phyloP scores from a whole-genome alignment of 1,140 invertebrate species.

The Teleogryllus occipitalis region DNA sequence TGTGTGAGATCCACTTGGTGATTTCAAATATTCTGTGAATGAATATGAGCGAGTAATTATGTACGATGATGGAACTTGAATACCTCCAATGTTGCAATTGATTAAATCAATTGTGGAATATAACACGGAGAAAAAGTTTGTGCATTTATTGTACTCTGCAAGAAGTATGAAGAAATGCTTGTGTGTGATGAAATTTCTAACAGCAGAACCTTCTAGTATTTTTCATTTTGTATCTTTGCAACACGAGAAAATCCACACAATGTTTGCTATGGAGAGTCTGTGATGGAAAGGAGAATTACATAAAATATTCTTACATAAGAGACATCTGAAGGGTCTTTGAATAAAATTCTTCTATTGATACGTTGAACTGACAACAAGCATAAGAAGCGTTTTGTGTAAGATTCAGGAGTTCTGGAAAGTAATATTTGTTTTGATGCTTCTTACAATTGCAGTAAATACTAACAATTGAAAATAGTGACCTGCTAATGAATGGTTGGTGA shows the following conservation, averaged over 20 bases:
- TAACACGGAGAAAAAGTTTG: conserved; percentile 50
- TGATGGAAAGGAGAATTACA: conserved; percentile 26
- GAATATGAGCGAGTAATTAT: conserved; percentile 44
- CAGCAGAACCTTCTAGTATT: conserved; percentile 54
- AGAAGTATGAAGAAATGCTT: conserved; percentile 42
- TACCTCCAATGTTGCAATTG: conserved; percentile 55
- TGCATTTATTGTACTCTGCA: conserved; percentile 49
- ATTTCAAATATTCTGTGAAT: conserved; percentile 42
- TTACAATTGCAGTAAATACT: neutral
- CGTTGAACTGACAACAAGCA: conserved; percentile 39
- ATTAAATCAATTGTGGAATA: conserved; percentile 48
- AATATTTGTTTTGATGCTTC: conserved; percentile 25
- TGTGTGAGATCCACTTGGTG: conserved; percentile 58
- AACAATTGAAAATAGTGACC: too few relatives aligned
- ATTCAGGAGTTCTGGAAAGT: conserved; percentile 25
- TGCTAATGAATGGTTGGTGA: too few relatives aligned
- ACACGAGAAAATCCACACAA: conserved; percentile 33
- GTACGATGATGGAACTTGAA: conserved; percentile 59
- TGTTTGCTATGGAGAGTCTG: conserved; percentile 28
- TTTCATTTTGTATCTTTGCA: conserved; percentile 49
- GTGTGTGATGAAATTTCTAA: conserved; percentile 47
- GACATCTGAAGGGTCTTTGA: conserved; percentile 20
- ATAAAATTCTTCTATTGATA: conserved; percentile 32
- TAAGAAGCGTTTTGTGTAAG: conserved; percentile 33
- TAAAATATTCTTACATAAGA: conserved; percentile 26